A percentile compares a stretch with the other conserved stretches of the same genome.
Conservation (phyloP, 2,113 vertebrate genomes). For the Myrmophylax atrothorax region DNA sequence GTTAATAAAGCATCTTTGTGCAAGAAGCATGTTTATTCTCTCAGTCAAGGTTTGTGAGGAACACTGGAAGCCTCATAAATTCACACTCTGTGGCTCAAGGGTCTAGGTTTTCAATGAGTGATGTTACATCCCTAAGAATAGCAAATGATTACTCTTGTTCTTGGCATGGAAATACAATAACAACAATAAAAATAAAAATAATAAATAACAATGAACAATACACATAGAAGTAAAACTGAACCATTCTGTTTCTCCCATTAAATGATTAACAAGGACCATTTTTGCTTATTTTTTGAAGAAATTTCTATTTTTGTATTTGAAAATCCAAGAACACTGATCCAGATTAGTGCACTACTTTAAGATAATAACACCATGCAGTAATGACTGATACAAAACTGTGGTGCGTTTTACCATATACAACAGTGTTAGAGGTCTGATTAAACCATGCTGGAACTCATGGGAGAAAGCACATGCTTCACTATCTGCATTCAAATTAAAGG, state of each 20-base stretch:
- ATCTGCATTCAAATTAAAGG: background rate
- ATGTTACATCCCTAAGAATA: background rate
- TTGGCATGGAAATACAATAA: background rate
- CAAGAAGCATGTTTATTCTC: background rate
- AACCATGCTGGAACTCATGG: background rate
- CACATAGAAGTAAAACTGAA: background rate
- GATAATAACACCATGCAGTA: background rate
- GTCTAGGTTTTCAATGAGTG: background rate
- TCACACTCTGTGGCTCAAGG: background rate
- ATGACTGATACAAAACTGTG: background rate
- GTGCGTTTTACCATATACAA: background rate
- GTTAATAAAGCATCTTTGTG: background rate
- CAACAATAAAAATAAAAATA: background rate
- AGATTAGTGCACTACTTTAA: background rate
- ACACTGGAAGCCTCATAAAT: background rate
- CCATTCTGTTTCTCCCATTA: background rate
- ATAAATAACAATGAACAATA: background rate
- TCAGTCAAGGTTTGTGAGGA: background rate
- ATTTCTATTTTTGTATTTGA: background rate
- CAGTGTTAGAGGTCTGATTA: background rate
- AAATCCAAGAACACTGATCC: background rate
- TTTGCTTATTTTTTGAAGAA: background rate
- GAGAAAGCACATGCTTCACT: background rate
- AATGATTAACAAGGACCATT: background rate
- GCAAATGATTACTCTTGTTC: background rate